phyloP scores from a whole-genome alignment of 2,888 invertebrate genomes.

The Linnaemya vulpina region DNA sequence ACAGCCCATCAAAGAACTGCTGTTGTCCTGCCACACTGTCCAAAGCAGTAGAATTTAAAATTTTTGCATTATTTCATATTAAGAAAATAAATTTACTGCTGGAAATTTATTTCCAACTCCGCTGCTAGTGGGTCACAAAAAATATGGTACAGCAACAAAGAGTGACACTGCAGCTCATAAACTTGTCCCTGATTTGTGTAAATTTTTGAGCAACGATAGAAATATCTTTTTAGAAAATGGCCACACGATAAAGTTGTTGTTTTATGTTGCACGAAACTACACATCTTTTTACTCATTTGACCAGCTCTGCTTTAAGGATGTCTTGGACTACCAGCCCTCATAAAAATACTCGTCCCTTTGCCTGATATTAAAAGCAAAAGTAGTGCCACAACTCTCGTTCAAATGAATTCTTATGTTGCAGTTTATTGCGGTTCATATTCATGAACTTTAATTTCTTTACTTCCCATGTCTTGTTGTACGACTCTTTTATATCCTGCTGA shows the following conservation, averaged over 20 bases:
- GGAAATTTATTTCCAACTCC: neutral
- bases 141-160: no score
- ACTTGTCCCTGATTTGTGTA: neutral
- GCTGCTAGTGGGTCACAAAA: no score
- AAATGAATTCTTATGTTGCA: neutral
- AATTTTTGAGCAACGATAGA: neutral
- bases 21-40: no score
- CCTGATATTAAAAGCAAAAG: no score
- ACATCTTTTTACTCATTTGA: neutral
- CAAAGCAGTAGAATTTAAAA: no score
- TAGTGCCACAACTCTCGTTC: neutral
- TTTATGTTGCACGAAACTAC: no score
- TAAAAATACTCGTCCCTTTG: neutral
- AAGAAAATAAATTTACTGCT: no score
- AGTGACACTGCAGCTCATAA: neutral
- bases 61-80: no score
- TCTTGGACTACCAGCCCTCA: neutral
- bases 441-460: conserved; percentile 8
- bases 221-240: neutral
- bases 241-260: neutral
- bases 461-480: neutral
- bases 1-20: no score
- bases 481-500: conserved; percentile 15
- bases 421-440: conserved; percentile 18
- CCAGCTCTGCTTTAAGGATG: neutral